These are phyloP conservation scores for Siderastrea radians DNA, from an alignment of 92 coral and sea anemone genomes.

Conservation along the genomic window DNA sequence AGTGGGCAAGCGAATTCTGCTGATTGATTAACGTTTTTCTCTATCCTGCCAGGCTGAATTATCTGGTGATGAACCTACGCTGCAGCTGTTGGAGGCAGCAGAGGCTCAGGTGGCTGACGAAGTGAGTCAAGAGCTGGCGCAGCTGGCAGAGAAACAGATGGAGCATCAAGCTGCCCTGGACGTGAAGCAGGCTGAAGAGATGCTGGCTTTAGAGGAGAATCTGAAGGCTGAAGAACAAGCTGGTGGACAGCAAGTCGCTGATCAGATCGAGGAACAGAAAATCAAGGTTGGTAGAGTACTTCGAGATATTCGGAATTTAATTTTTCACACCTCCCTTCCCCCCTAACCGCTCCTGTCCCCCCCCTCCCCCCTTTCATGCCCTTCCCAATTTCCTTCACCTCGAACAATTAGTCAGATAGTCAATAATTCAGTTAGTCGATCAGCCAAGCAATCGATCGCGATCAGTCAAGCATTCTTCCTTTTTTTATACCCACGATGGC, in stretches of 20 bases:
- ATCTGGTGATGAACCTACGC: constrained; percentile 84
- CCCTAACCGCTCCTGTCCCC: too few relatives aligned
- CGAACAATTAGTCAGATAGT: too few relatives aligned
- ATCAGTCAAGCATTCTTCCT: too few relatives aligned
- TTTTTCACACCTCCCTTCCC: too few relatives aligned
- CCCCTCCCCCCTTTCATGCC: too few relatives aligned
- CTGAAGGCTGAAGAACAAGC: constrained; percentile 62
- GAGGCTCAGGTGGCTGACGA: constrained; percentile 66
- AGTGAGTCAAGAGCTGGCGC: constrained; percentile 66
- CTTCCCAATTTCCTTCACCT: too few relatives aligned
- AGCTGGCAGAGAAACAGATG: constrained; percentile 83
- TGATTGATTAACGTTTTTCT: neutral
- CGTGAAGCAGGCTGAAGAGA: constrained; percentile 81
- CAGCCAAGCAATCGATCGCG: too few relatives aligned
- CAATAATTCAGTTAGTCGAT: too few relatives aligned
- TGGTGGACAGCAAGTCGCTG: constrained; percentile 69
- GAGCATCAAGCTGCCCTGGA: constrained; percentile 83
- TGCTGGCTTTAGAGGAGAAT: constrained; percentile 65
- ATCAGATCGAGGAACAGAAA: constrained; percentile 92
- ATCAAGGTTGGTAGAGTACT: constrained; percentile 70
- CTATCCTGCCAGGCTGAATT: constrained; percentile 76
- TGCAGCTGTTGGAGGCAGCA: constrained; percentile 90
- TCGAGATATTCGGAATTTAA: too few relatives aligned
- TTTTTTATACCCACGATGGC: too few relatives aligned
- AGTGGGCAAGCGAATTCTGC: neutral